Percentiles rank a stretch among this genome's conserved stretches.
Conservation (phyloP, 2,888 invertebrate genomes). For the Coelogynopora nodosa region DNA sequence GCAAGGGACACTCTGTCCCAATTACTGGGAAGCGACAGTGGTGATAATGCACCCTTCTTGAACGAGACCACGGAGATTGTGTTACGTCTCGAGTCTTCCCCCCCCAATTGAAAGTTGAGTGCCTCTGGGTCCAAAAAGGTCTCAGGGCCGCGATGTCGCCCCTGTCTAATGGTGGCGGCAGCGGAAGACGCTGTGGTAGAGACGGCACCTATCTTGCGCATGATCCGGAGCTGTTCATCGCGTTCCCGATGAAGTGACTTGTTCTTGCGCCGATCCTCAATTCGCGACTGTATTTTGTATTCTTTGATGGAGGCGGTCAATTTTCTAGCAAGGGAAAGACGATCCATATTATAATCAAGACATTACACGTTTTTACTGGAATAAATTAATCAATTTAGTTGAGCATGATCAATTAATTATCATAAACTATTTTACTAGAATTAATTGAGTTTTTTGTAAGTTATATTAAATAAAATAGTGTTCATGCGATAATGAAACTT, state of each 20-base stretch:
- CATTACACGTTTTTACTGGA: no score
- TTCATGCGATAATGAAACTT: no score
- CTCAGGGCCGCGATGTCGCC: neutral
- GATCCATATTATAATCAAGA: no score
- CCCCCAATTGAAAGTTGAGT: neutral
- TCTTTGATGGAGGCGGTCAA: neutral
- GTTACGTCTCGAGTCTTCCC: neutral
- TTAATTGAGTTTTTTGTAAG: no score
- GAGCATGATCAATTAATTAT: no score
- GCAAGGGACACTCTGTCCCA: neutral
- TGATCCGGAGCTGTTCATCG: neutral
- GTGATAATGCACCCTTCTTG: neutral
- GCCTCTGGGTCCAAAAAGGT: neutral
- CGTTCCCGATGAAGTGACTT: neutral
- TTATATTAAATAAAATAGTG: no score
- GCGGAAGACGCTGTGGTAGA: neutral
- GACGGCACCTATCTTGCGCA: neutral
- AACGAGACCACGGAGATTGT: neutral
- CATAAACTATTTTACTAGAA: no score
- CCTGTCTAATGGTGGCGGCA: neutral
- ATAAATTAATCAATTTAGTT: no score
- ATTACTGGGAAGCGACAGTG: neutral
- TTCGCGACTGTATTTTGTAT: neutral
- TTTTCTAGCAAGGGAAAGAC: no score
- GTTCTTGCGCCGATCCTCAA: neutral